phyloP scores from a whole-genome alignment of 1,140 invertebrate species.

The Hermetia illucens region DNA sequence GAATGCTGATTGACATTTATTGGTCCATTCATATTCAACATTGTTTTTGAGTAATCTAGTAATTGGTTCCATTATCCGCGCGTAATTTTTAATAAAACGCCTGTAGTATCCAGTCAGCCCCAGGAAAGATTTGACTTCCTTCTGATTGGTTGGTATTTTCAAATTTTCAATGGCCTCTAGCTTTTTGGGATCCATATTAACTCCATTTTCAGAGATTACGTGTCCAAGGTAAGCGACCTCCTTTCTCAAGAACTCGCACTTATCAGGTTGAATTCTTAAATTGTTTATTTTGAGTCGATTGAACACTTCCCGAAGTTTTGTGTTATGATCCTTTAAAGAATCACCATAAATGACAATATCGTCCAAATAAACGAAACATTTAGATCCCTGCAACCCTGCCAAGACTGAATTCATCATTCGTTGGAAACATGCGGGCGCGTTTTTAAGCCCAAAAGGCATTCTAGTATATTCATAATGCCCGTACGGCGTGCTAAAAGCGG shows the following conservation, averaged over 20 bases:
- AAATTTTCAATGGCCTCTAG: conserved; percentile 12
- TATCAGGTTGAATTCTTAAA: no score
- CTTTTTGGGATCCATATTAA: conserved; percentile 15
- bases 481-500: conserved; percentile 28
- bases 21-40: conserved; percentile 11
- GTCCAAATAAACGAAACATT: conserved; percentile 13
- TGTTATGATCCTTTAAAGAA: conserved; percentile 11
- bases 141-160: conserved; percentile 11
- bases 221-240: conserved; percentile 17
- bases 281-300: conserved; percentile 11
- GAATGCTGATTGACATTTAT: conserved; percentile 12
- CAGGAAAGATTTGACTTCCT: conserved; percentile 14
- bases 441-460: conserved; percentile 25
- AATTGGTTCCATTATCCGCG: conserved; percentile 10
- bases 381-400: background rate
- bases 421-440: conserved; percentile 20
- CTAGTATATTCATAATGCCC: conserved; percentile 11
- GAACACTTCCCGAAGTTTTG: conserved; percentile 12
- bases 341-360: no score
- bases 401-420: background rate
- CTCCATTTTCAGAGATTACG: conserved; percentile 12
- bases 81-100: conserved; percentile 14
- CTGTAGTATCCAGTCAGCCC: conserved; percentile 10
- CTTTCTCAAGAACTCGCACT: conserved; percentile 18
- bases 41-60: conserved; percentile 15